A percentile compares a stretch with the other conserved stretches of the same genome.
These are phyloP conservation scores for Pachyramphus minor DNA, from an alignment of 2,113 vertebrate genomes.

Conservation along the genomic window DNA sequence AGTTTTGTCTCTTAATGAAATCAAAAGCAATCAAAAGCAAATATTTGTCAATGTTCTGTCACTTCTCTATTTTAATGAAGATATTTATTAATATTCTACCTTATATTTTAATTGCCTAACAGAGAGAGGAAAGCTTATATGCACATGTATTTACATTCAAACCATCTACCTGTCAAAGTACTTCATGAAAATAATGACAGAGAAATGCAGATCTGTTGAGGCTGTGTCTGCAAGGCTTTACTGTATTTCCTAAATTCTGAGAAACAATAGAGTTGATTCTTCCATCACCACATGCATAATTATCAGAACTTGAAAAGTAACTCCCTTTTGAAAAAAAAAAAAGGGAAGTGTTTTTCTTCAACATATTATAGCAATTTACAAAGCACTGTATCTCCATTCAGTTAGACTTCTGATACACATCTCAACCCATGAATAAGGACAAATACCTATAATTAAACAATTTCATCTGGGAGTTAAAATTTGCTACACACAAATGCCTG, in stretches of 20 bases:
- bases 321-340: background rate
- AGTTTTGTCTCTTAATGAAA: background rate
- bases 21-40: background rate
- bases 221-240: background rate
- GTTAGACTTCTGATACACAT: background rate
- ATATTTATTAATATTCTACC: background rate
- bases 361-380: background rate
- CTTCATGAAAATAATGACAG: slow-evolving; percentile 24
- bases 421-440: background rate
- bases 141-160: background rate
- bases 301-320: background rate
- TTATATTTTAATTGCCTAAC: slow-evolving; percentile 5
- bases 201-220: background rate
- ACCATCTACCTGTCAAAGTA: background rate
- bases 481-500: background rate
- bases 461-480: background rate
- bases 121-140: background rate
- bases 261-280: background rate
- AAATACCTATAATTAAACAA: background rate
- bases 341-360: background rate
- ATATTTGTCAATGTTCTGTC: background rate
- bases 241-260: background rate
- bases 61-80: slow-evolving; percentile 20
- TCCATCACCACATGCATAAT: background rate
- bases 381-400: background rate